Percentiles rank a stretch among this genome's conserved stretches.
Conservation (phyloP, 2,113 vertebrate genomes). For the Xenotilapia caudafasciata region DNA sequence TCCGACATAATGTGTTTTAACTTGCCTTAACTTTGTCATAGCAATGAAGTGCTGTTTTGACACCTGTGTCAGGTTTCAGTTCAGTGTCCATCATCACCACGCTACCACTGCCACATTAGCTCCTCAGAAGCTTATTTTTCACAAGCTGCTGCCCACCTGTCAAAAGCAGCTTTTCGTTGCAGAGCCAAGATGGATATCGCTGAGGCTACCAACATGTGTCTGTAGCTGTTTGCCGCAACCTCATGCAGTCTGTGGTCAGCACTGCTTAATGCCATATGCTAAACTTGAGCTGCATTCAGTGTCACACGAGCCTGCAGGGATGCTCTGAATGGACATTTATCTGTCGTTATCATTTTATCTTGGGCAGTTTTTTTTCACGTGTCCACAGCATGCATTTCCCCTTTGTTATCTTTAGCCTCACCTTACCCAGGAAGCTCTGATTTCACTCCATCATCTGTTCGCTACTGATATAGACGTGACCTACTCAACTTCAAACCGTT, state of each 20-base stretch:
- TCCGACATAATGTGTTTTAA: neutral
- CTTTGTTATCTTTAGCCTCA: neutral
- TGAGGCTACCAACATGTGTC: neutral
- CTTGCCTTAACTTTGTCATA: neutral
- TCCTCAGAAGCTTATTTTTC: slow-evolving; percentile 22
- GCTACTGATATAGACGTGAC: neutral
- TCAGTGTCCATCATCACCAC: neutral
- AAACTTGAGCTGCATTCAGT: neutral
- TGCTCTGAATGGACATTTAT: neutral
- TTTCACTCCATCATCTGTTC: neutral
- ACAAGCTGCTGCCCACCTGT: slow-evolving; percentile 44
- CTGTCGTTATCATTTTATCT: neutral
- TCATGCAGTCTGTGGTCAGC: neutral
- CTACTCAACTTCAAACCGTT: neutral
- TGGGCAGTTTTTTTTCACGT: neutral
- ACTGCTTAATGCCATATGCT: slow-evolving; percentile 10
- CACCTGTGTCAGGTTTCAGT: neutral
- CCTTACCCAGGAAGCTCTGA: neutral
- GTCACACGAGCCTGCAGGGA: slow-evolving; percentile 3
- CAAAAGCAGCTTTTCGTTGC: slow-evolving; percentile 28
- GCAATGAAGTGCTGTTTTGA: neutral
- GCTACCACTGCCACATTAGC: neutral
- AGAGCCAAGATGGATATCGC: slow-evolving; percentile 9
- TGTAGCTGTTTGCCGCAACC: neutral
- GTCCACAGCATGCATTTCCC: neutral